Conservation (phyloP, 2,888 invertebrate genomes). For the Macrophya alboannulata region DNA sequence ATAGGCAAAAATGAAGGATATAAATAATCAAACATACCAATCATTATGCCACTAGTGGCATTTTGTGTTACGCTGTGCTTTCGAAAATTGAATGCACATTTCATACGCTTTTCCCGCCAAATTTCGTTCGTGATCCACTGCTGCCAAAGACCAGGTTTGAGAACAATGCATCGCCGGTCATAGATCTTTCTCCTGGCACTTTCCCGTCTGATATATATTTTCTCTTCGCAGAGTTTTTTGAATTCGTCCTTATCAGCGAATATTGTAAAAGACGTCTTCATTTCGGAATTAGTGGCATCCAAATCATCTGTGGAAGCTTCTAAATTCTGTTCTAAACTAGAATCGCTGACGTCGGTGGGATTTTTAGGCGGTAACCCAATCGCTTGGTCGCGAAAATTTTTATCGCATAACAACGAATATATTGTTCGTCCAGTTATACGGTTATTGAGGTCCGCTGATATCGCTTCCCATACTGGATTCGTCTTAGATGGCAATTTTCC, state of each 20-base stretch:
- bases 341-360: background rate
- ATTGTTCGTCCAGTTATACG: background rate
- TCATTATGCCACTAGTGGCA: background rate
- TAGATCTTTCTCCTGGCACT: background rate
- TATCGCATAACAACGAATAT: background rate
- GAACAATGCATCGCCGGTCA: background rate
- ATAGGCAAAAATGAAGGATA: background rate
- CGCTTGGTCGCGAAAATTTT: background rate
- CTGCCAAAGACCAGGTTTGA: constrained; percentile 33
- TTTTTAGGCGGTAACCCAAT: background rate
- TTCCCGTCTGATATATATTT: background rate
- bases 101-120: background rate
- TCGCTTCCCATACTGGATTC: background rate
- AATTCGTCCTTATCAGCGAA: constrained; percentile 15
- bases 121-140: constrained; percentile 4
- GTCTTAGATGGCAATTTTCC: background rate
- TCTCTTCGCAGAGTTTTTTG: constrained; percentile 4
- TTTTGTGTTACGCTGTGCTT: background rate
- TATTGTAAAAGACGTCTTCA: background rate
- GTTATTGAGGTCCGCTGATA: background rate
- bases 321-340: background rate
- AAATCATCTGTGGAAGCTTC: background rate
- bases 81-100: constrained; percentile 23
- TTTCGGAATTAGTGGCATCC: background rate
- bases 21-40: background rate